phyloP scores from a whole-genome alignment of 2,888 invertebrate genomes.

The Furcula furcula region DNA sequence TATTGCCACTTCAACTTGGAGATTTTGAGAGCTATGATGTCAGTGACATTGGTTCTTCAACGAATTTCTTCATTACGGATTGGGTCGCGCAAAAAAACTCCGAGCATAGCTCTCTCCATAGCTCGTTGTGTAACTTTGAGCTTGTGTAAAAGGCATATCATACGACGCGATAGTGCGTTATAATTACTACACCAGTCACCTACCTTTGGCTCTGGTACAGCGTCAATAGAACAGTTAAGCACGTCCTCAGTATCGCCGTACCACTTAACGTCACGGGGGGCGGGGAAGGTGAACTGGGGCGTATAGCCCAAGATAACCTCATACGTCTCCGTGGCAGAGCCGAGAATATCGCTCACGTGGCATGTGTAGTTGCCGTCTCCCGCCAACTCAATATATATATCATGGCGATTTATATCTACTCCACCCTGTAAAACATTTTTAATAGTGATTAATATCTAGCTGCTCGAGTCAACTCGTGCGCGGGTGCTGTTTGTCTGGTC shows the following conservation, averaged over 20 bases:
- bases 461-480: too few relatives aligned
- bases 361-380: slow-evolving; percentile 11
- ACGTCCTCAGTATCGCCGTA: neutral
- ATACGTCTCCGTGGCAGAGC: slow-evolving; percentile 2
- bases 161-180: too few relatives aligned
- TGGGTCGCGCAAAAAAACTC: too few relatives aligned
- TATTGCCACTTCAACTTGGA: too few relatives aligned
- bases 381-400: slow-evolving; percentile 2
- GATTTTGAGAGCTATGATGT: too few relatives aligned
- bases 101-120: too few relatives aligned
- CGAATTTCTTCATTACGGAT: too few relatives aligned
- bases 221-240: slow-evolving; percentile 11
- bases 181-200: too few relatives aligned
- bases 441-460: neutral
- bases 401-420: neutral
- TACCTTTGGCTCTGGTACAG: slow-evolving; percentile 16
- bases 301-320: slow-evolving; percentile 5
- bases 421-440: neutral
- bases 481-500: too few relatives aligned
- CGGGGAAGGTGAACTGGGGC: slow-evolving; percentile 1
- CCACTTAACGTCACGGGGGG: neutral
- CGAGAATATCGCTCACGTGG: slow-evolving; percentile 2
- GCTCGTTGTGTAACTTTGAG: too few relatives aligned
- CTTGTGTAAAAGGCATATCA: too few relatives aligned
- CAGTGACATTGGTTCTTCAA: too few relatives aligned